Evolutionary conservation across 2,797 vertebrate genomes (phyloP), one percentile per base, ranked within the genome.

Genomic region (Takifugu ocellatus): DNA sequence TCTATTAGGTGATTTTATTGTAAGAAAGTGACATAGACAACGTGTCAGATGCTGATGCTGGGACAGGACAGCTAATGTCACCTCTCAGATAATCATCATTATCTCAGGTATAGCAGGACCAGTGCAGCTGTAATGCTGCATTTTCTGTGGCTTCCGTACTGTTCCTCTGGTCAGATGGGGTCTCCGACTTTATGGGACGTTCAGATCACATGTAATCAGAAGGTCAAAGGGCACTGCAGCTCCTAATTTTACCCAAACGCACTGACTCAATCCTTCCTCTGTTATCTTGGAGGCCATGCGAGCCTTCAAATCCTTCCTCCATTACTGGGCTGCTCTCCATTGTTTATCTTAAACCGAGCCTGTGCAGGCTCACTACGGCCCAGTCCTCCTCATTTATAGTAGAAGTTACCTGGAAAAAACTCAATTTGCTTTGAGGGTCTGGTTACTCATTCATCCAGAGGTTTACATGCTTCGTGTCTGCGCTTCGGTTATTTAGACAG

Each of bases 211-310:
- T 56, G 11, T 16, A 2, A 12, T 36, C 51, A 42, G 49, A n/a
- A 39, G 45, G 46, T 67, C 50, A 71, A 57, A 71, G 52, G 51
- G 14, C n/a, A 33, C 16, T 46, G 24, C 5, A 47, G 51, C 33
- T 36, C 29, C 6, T 42, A 3, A 12, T 49, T 63, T 27, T 42
- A 55, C 46, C 25, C 15, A 47, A 29, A 24, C 46, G 25, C 7
- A 26, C 24, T 7, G n/a, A 16, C 39, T 29, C 25, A 10, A 15
- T 49, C 49, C 43, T 21, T 33, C 25, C 49, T 29, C n/a, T 26
- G n/a, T 51, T 46, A 52, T 50, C 52, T 15, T 10, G 6, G 25
- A 25, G 46, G 61, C 54, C 51, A 36, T 8, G 21, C 51, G 45
- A 51, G 54, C 25, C 25, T 42, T 44, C 21, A 51, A n/a, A 39